phyloP scores from a whole-genome alignment of 2,888 invertebrate species.

The Amblyjoppa fuscipennis region DNA sequence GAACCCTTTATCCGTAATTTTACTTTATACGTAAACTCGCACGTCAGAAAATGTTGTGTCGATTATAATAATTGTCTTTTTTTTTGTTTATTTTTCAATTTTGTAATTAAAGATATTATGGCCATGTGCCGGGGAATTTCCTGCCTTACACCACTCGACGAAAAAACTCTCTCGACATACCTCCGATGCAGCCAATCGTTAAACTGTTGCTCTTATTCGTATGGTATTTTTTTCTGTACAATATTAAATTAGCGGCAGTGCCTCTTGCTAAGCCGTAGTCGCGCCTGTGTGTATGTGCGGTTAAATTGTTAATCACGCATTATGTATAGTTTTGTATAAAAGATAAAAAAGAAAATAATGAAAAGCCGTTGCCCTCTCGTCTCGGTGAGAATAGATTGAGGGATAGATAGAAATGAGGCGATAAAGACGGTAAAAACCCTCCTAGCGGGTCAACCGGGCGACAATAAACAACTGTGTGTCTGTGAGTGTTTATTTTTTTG shows the following conservation, averaged over 20 bases:
- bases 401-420: slow-evolving; percentile 41
- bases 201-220: slow-evolving; percentile 21
- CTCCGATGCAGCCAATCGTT: slow-evolving; percentile 37
- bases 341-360: background rate
- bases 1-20: slow-evolving; percentile 54
- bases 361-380: slow-evolving; percentile 57
- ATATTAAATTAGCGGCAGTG: slow-evolving; percentile 60
- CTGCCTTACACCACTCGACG: slow-evolving; percentile 36
- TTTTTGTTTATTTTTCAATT: background rate
- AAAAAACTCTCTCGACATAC: slow-evolving; percentile 32
- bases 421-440: slow-evolving; percentile 17
- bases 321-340: background rate
- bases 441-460: slow-evolving; percentile 23
- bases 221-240: slow-evolving; percentile 53
- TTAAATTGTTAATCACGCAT: slow-evolving; percentile 61
- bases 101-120: background rate
- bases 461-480: slow-evolving; percentile 35
- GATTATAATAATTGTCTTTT: slow-evolving; percentile 11
- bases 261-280: slow-evolving; percentile 37
- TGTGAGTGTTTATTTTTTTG: background rate
- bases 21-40: slow-evolving; percentile 69
- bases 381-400: slow-evolving; percentile 48
- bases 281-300: slow-evolving; percentile 51
- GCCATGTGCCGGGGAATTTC: background rate
- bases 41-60: slow-evolving; percentile 63